A percentile compares a stretch with the other conserved stretches of the same genome.
Evolutionary conservation across 1,140 invertebrate species (phyloP).

Genomic region (Oscheius sp.): DNA sequence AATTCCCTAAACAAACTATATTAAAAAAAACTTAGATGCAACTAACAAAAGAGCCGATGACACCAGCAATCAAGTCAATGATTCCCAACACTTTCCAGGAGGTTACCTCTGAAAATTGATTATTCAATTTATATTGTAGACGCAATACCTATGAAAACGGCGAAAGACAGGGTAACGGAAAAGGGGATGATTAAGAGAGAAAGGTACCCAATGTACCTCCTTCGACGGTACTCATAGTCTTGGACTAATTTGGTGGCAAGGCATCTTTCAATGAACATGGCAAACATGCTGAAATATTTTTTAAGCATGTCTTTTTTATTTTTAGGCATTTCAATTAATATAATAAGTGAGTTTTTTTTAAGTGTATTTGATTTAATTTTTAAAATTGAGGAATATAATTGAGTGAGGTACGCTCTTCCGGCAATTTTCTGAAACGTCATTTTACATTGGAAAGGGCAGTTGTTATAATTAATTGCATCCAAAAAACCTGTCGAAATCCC

Average conservation of each 20-base stretch:
- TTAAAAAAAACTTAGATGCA: neutral
- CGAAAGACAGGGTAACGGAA: neutral
- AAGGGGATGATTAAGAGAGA: neutral
- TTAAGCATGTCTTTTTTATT: too few relatives aligned
- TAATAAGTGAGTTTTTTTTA: too few relatives aligned
- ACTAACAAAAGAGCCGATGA: neutral
- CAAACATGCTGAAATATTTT: neutral
- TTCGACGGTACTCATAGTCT: neutral
- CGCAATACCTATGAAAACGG: neutral
- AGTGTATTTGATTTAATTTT: too few relatives aligned
- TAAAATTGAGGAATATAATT: too few relatives aligned
- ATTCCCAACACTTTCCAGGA: neutral
- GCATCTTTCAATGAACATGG: neutral
- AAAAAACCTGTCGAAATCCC: too few relatives aligned
- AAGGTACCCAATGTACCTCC: neutral
- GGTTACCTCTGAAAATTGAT: neutral
- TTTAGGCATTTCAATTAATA: too few relatives aligned
- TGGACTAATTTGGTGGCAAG: neutral
- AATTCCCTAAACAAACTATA: neutral
- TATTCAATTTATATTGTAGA: neutral
- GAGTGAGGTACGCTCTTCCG: too few relatives aligned
- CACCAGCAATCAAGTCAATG: neutral
- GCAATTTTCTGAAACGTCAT: too few relatives aligned
- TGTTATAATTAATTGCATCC: too few relatives aligned
- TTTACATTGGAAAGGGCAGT: too few relatives aligned